Conservation (phyloP, 2,113 vertebrate species). For the Onychostruthus taczanowskii region DNA sequence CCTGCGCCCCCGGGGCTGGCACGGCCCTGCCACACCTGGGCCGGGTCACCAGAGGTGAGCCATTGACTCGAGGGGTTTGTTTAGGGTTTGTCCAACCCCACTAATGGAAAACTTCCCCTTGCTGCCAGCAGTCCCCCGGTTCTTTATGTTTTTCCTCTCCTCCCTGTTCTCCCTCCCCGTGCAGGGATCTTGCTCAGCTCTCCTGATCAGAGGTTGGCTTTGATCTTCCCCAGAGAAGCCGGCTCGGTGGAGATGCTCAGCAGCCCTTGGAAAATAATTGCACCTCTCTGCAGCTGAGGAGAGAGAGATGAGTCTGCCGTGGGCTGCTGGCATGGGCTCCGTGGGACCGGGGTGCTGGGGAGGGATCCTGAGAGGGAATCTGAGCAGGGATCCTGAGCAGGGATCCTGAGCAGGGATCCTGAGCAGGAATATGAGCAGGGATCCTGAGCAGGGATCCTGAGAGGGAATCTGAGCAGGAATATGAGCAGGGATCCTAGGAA, state of each 20-base stretch:
- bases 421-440: rapidly evolving
- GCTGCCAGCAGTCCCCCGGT: neutral
- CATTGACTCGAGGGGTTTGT: neutral
- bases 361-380: neutral
- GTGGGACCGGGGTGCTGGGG: rapidly evolving
- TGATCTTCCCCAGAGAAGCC: neutral
- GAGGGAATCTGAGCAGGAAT: rapidly evolving
- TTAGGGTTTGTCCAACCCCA: neutral
- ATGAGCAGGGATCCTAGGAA: rapidly evolving
- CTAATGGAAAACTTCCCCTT: neutral
- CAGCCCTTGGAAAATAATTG: neutral
- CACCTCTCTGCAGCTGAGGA: neutral
- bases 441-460: neutral
- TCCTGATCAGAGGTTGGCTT: constrained; percentile 15
- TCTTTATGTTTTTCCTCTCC: neutral
- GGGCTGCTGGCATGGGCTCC: neutral
- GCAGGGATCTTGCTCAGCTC: neutral
- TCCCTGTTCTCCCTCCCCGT: neutral
- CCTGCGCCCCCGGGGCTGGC: rapidly evolving
- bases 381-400: too few species aligned
- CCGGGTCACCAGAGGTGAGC: rapidly evolving
- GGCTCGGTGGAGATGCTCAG: neutral
- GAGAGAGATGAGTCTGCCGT: neutral
- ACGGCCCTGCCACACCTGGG: rapidly evolving
- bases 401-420: rapidly evolving